phyloP scores from a whole-genome alignment of 2,797 vertebrate species.

The Okamejei kenojei region DNA sequence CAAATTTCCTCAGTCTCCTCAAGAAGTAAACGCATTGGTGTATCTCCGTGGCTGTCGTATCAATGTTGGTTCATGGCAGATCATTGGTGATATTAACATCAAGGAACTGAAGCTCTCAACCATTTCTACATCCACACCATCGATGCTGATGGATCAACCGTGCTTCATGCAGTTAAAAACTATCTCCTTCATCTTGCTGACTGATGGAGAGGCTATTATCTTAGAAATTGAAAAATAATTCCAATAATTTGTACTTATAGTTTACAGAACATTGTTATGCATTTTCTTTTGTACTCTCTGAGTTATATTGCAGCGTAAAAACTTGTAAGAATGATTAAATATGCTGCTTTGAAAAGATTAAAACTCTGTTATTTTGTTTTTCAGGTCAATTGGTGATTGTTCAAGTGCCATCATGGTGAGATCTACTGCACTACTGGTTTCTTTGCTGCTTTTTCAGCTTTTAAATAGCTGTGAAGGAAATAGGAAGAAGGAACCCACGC shows the following conservation, averaged over 20 bases:
- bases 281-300: not conserved
- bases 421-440: slow-evolving; percentile 62
- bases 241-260: not conserved
- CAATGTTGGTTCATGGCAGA: too few species aligned
- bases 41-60: too few species aligned
- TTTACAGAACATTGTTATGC: not conserved
- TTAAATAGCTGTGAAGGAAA: slow-evolving; percentile 64
- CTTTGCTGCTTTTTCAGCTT: slow-evolving; percentile 68
- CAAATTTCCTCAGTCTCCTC: too few species aligned
- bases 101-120: too few species aligned
- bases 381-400: slow-evolving; percentile 68
- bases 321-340: not conserved
- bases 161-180: too few species aligned
- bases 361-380: slow-evolving; percentile 43
- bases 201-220: too few species aligned
- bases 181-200: too few species aligned
- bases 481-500: slow-evolving; percentile 57
- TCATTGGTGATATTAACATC: too few species aligned
- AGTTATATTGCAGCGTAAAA: not conserved
- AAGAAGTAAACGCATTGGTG: too few species aligned
- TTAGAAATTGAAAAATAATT: too few species aligned
- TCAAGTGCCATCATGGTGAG: slow-evolving; percentile 75
- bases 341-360: not conserved
- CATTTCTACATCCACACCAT: too few species aligned
- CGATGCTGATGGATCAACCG: too few species aligned